Percentiles rank a stretch among this genome's conserved stretches.
Evolutionary conservation across 2,888 invertebrate genomes (phyloP).

Genomic region (Epirrhoe alternata): DNA sequence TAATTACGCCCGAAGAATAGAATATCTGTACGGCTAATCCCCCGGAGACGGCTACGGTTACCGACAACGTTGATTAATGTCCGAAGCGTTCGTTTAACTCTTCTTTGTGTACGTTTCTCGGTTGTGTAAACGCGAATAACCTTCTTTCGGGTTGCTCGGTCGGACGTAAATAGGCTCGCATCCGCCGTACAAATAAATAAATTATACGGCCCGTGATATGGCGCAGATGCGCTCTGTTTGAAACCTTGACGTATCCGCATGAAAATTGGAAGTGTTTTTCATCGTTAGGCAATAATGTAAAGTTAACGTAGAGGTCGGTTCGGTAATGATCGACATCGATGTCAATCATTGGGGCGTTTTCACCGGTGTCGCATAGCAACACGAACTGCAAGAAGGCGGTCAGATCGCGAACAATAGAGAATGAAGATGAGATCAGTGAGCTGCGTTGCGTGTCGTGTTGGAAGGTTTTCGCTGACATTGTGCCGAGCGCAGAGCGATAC

Average conservation of each 20-base stretch:
- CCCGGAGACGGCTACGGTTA: conserved; percentile 81
- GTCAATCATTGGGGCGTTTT: conserved; percentile 60
- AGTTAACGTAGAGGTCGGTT: conserved; percentile 56
- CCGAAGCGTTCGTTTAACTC: conserved; percentile 76
- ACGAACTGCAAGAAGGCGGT: conserved; percentile 46
- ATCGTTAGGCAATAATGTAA: conserved; percentile 61
- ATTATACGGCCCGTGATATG: conserved; percentile 65
- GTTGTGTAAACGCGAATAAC: conserved; percentile 76
- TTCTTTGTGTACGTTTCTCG: conserved; percentile 69
- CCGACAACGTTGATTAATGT: conserved; percentile 83
- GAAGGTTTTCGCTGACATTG: conserved; percentile 56
- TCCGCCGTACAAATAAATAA: conserved; percentile 73
- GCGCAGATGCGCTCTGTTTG: conserved; percentile 61
- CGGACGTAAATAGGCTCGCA: conserved; percentile 69
- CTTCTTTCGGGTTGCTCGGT: conserved; percentile 73
- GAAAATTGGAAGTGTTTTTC: conserved; percentile 54
- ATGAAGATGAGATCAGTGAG: conserved; percentile 60
- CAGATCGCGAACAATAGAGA: conserved; percentile 59
- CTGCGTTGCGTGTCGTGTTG: conserved; percentile 35
- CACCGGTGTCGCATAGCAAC: conserved; percentile 57
- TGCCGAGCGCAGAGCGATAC: conserved; percentile 53
- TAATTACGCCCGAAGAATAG: conserved; percentile 81
- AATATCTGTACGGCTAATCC: conserved; percentile 81
- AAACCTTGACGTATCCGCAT: conserved; percentile 58
- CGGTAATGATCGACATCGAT: conserved; percentile 51